Evolutionary conservation across 1,140 invertebrate genomes (phyloP), one percentile per base, ranked within the genome.

Genomic region (Acarapis woodi): DNA sequence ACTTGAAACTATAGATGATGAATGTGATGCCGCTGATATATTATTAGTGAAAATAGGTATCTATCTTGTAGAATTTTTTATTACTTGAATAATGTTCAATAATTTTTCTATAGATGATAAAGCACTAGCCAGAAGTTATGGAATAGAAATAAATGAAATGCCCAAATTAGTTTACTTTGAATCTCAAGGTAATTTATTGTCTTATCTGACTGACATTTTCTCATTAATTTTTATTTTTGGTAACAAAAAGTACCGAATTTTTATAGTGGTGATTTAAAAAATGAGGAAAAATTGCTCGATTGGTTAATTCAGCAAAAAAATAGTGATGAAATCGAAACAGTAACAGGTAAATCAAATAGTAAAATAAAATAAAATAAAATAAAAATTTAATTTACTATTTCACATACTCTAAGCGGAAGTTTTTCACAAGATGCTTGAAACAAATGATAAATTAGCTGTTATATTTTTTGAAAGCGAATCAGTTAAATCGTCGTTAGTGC

Each of bases 101-200:
- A 10, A 12, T 9, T 8, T 20, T 12, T 44, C n/a, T n/a, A n/a
- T n/a, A 32, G 46, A 49, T 12, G 79, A 85, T 52, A 66, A 69
- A 23, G 64, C 70, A 16, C 67, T 82, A 33, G 76, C 78, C 1
- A 73, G 79, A 53, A 64, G 71, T 37, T 85, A 75, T 51, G 79
- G 79, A 1, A 60, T 88, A 18, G 44, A 48, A 15, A 73, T 78
- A 0, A 70, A 66, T n/a, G 71, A 78, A 46, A 77, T 80, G 53
- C 82, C 82, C 9, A 71, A 77, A 2, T 52, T 88, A 15, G 75
- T 88, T n/a, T 88, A 85, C 49, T 88, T 85, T 52, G 79, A 87
- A 53, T n/a, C n/a, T n/a, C n/a, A n/a, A n/a, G n/a, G n/a, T n/a
- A n/a, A n/a, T n/a, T n/a, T n/a, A n/a, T n/a, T n/a, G n/a, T n/a